These are phyloP conservation scores for Osmerus mordax DNA, from an alignment of 2,113 vertebrate genomes.

Conservation along the genomic window DNA sequence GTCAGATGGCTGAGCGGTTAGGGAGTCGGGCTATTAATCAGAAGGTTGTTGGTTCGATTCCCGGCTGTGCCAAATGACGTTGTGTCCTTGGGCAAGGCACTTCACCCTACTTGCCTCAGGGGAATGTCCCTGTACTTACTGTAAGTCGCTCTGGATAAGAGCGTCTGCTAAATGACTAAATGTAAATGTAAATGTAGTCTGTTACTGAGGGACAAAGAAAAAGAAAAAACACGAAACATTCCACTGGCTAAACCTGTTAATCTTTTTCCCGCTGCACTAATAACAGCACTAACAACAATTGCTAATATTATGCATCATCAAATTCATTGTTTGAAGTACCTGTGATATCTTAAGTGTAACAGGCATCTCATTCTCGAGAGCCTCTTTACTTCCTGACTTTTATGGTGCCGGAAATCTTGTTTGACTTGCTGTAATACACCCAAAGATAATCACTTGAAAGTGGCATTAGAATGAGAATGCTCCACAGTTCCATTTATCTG, in stretches of 20 bases:
- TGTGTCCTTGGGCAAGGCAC: too few species aligned
- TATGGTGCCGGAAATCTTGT: background rate
- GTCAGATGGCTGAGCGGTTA: too few species aligned
- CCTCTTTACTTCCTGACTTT: conserved; percentile 35
- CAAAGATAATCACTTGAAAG: conserved; percentile 29
- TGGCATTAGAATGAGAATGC: conserved; percentile 62
- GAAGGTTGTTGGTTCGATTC: too few species aligned
- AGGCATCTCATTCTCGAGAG: conserved; percentile 63
- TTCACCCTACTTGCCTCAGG: too few species aligned
- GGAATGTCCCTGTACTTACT: too few species aligned
- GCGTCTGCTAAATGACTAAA: too few species aligned
- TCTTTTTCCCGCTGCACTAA: conserved; percentile 11
- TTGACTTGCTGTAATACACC: background rate
- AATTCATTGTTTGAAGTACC: conserved; percentile 32
- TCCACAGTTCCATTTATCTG: conserved; percentile 63
- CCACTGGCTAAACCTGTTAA: conserved; percentile 24
- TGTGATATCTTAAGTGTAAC: conserved; percentile 43
- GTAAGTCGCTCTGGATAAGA: too few species aligned
- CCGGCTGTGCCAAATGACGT: too few species aligned
- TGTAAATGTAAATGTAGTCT: too few species aligned
- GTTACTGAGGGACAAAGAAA: conserved; percentile 49
- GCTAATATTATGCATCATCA: conserved; percentile 37
- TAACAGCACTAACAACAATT: conserved; percentile 44
- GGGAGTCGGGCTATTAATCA: too few species aligned
- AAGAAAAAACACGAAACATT: conserved; percentile 39